phyloP scores from a whole-genome alignment of 2,888 invertebrate genomes.

The Orthosia incerta region DNA sequence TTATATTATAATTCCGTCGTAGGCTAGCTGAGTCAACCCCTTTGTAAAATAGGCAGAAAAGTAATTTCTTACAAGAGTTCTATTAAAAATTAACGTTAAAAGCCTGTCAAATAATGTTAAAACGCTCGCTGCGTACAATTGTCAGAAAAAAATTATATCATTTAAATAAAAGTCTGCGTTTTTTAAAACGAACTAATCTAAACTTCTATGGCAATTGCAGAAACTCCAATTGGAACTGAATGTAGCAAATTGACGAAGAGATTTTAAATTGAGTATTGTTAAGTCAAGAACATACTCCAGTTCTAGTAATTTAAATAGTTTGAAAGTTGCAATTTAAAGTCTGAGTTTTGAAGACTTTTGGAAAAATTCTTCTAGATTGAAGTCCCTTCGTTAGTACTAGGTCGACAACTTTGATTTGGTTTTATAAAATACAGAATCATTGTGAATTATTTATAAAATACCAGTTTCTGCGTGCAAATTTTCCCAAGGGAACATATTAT shows the following conservation, averaged over 20 bases:
- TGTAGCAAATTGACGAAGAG: constrained; percentile 18
- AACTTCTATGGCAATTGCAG: constrained; percentile 33
- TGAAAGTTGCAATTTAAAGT: constrained; percentile 14
- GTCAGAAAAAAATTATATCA: neutral
- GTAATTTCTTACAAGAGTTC: constrained; percentile 20
- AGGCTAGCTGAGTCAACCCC: constrained; percentile 2
- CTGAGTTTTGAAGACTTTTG: constrained; percentile 1
- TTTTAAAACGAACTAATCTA: constrained; percentile 35
- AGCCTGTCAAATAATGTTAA: constrained; percentile 31
- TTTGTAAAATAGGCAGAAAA: constrained; percentile 28
- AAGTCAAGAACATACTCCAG: neutral
- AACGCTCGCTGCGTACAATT: constrained; percentile 3
- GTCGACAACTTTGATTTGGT: neutral
- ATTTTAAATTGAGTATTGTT: constrained; percentile 46
- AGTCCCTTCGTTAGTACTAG: neutral
- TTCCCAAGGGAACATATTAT: too few species aligned
- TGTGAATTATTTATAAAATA: too few species aligned
- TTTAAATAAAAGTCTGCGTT: constrained; percentile 14
- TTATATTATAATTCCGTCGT: neutral
- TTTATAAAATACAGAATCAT: neutral
- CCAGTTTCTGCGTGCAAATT: too few species aligned
- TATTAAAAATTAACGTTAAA: constrained; percentile 28
- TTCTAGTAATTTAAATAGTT: constrained; percentile 17
- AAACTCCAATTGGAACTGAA: constrained; percentile 33
- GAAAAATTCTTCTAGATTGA: neutral